These are phyloP conservation scores for Channa argus DNA, from an alignment of 2,113 vertebrate species.

Conservation along the genomic window DNA sequence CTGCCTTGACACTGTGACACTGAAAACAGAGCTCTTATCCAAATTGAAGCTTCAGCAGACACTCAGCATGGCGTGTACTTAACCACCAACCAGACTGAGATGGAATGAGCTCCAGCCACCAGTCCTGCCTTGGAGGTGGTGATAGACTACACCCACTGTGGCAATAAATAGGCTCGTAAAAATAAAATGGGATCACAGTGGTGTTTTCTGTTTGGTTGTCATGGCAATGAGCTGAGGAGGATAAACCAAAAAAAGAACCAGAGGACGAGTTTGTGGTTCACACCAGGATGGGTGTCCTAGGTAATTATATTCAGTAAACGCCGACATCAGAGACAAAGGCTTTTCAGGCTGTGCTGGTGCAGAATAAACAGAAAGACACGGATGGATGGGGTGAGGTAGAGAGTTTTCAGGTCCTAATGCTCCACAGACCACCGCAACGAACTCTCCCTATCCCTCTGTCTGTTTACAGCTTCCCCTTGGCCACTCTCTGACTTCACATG, in stretches of 20 bases:
- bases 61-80: neutral
- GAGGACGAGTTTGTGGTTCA: constrained; percentile 19
- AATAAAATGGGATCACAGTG: neutral
- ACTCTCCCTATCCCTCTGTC: neutral
- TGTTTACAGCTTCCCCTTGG: neutral
- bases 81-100: constrained; percentile 31
- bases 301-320: constrained; percentile 31
- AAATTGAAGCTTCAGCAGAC: constrained; percentile 20
- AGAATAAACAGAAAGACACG: constrained; percentile 35
- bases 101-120: constrained; percentile 20
- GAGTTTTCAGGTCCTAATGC: constrained; percentile 15
- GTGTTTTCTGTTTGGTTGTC: constrained; percentile 67
- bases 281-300: constrained; percentile 7
- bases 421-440: constrained; percentile 3
- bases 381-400: constrained; percentile 25
- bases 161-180: constrained; percentile 46
- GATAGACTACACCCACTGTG: constrained; percentile 36
- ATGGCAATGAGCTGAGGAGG: constrained; percentile 25
- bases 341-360: neutral
- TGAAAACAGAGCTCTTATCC: neutral
- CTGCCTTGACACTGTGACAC: neutral
- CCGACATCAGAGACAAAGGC: constrained; percentile 30
- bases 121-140: constrained; percentile 3
- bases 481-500: constrained; percentile 2
- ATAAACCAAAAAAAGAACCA: constrained; percentile 31